Evolutionary conservation across 2,888 invertebrate species (phyloP).

Genomic region (Proisotoma minuta): DNA sequence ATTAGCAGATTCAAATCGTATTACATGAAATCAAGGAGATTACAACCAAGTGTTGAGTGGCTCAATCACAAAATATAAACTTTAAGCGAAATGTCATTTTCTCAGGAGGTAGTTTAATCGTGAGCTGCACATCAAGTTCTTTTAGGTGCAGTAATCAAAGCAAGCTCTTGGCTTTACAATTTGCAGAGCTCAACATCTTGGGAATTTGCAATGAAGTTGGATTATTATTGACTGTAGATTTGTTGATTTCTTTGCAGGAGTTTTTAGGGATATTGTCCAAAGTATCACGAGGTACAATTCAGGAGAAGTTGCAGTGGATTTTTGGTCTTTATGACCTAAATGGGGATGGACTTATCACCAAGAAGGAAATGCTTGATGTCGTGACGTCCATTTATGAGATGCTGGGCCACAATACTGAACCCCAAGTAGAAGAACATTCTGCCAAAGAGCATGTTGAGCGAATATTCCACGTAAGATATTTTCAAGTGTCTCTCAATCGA

Average conservation of each 20-base stretch:
- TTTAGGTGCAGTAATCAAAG: too few relatives aligned
- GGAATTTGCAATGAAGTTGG: background rate
- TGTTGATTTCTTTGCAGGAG: conserved; percentile 66
- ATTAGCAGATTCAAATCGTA: too few relatives aligned
- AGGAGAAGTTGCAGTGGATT: conserved; percentile 83
- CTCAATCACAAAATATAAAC: too few relatives aligned
- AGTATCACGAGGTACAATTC: conserved; percentile 74
- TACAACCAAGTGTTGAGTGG: too few relatives aligned
- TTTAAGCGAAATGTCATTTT: too few relatives aligned
- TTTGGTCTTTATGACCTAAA: conserved; percentile 84
- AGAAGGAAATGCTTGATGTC: conserved; percentile 78
- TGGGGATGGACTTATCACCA: conserved; percentile 90
- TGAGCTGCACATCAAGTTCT: too few relatives aligned
- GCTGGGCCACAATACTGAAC: conserved; percentile 72
- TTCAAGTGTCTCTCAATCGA: too few relatives aligned
- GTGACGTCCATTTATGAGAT: conserved; percentile 80
- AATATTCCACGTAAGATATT: conserved; percentile 70
- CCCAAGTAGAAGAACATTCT: conserved; percentile 65
- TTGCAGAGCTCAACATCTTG: background rate
- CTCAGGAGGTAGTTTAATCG: too few relatives aligned
- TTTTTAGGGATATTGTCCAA: conserved; percentile 77
- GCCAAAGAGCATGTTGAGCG: conserved; percentile 79
- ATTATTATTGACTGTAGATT: conserved; percentile 1
- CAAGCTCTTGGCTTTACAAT: too few relatives aligned
- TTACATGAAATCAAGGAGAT: too few relatives aligned